phyloP scores from a whole-genome alignment of 2,797 vertebrate species.

The Parambassis ranga region DNA sequence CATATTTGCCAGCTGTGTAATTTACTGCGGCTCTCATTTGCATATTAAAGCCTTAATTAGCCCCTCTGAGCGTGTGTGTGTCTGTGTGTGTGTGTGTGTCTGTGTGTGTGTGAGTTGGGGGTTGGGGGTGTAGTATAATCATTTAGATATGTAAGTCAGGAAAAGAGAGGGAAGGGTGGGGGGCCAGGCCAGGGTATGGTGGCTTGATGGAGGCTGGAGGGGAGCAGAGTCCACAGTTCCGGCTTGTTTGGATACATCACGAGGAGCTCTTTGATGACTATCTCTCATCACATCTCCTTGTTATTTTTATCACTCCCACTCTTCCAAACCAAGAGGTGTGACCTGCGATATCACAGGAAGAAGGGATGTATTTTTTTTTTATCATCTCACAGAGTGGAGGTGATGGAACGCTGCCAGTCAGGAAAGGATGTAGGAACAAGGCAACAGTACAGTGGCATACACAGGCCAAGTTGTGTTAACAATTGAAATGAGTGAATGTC shows the following conservation, averaged over 20 bases:
- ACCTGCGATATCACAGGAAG: conserved; percentile 61
- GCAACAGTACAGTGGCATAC: no score
- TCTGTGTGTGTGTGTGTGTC: conserved; percentile 12
- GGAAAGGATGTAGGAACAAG: conserved; percentile 1
- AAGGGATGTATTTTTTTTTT: conserved; percentile 22
- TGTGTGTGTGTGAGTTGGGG: conserved; percentile 13
- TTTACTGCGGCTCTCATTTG: conserved; percentile 96
- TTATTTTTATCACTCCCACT: conserved; percentile 77
- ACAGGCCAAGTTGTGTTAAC: no score
- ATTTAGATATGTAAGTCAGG: conserved; percentile 80
- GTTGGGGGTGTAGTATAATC: conserved; percentile 82
- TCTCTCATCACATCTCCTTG: conserved; percentile 84
- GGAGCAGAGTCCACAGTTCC: conserved; percentile 1
- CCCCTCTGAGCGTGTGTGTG: conserved; percentile 87
- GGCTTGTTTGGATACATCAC: conserved; percentile 26
- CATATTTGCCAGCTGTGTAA: conserved; percentile 99
- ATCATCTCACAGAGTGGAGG: conserved; percentile 23
- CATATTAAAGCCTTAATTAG: conserved; percentile 99
- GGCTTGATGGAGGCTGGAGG: conserved; percentile 51
- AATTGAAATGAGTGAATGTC: no score
- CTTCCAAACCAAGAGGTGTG: conserved; percentile 59
- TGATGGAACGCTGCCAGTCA: conserved; percentile 17
- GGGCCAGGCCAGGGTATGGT: conserved; percentile 2
- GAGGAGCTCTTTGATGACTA: conserved; percentile 82
- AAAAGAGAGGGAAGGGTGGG: not conserved